Conservation (phyloP, 2,113 vertebrate species). For the Cyanoderma ruficeps region DNA sequence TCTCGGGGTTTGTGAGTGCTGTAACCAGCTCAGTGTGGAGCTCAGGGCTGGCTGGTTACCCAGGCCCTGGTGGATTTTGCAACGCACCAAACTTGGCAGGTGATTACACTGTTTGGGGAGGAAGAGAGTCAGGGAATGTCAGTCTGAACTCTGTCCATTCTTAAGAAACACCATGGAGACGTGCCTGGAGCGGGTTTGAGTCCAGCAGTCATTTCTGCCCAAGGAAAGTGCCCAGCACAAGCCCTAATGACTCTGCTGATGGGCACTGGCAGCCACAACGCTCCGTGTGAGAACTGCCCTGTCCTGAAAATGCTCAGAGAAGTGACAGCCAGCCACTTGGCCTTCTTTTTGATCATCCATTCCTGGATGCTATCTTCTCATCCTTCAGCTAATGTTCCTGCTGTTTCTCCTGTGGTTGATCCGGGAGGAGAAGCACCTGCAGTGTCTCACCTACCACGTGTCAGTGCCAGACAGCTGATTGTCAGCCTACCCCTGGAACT, state of each 20-base stretch:
- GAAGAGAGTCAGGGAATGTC: background rate
- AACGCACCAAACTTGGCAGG: background rate
- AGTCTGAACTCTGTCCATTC: background rate
- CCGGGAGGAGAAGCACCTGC: background rate
- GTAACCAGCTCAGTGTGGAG: background rate
- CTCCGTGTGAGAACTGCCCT: background rate
- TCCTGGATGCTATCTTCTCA: background rate
- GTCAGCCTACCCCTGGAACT: background rate
- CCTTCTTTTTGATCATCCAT: background rate
- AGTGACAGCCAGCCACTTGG: background rate
- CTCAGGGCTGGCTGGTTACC: background rate
- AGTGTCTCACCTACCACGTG: background rate
- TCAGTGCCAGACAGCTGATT: constrained; percentile 41
- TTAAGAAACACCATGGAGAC: background rate
- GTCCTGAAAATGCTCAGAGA: background rate
- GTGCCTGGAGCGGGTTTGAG: background rate
- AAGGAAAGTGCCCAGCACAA: background rate
- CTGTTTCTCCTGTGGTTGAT: background rate
- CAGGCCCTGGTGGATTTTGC: constrained; percentile 12
- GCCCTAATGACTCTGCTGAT: background rate
- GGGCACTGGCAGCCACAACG: background rate
- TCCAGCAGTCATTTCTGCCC: background rate
- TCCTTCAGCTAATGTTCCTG: background rate
- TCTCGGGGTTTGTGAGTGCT: background rate
- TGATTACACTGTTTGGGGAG: background rate